These are phyloP conservation scores for Tachina fera DNA, from an alignment of 2,888 invertebrate species.

Conservation along the genomic window DNA sequence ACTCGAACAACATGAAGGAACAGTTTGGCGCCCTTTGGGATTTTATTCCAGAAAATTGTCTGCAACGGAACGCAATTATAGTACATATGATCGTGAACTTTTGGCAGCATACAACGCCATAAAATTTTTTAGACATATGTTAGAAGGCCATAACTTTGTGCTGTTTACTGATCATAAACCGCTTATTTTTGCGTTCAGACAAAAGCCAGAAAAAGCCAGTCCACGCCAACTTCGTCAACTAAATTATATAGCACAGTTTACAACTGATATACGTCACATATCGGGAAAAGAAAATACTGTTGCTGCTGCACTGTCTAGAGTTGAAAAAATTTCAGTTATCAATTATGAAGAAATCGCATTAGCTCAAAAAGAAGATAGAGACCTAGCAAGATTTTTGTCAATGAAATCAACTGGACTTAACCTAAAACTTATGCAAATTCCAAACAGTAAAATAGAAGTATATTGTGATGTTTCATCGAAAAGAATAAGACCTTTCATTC, in stretches of 20 bases:
- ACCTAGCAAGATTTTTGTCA: not conserved
- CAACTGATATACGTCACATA: slow-evolving; percentile 12
- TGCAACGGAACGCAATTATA: slow-evolving; percentile 3
- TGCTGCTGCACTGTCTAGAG: slow-evolving; percentile 1
- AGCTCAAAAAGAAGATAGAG: not conserved
- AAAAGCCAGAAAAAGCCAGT: slow-evolving; percentile 17
- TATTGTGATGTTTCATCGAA: slow-evolving; percentile 5
- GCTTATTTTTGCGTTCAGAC: too few relatives aligned
- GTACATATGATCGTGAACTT: slow-evolving; percentile 4
- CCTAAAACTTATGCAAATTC: not conserved
- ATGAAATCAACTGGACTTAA: not conserved
- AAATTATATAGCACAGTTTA: slow-evolving; percentile 6
- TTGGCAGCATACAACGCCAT: slow-evolving; percentile 9
- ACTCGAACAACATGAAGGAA: not conserved
- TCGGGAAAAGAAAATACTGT: slow-evolving; percentile 2
- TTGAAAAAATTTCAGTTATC: slow-evolving; percentile 2
- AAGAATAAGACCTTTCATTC: not conserved
- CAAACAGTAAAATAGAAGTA: not conserved
- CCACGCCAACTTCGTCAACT: not conserved
- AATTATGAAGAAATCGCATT: not conserved
- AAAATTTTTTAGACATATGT: slow-evolving; percentile 9
- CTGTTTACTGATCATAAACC: slow-evolving; percentile 9
- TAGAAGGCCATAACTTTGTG: slow-evolving; percentile 9
- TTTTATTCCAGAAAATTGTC: slow-evolving; percentile 17
- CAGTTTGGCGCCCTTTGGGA: slow-evolving; percentile 12